Evolutionary conservation across 2,797 vertebrate genomes (phyloP).

Genomic region (Tinamus major): DNA sequence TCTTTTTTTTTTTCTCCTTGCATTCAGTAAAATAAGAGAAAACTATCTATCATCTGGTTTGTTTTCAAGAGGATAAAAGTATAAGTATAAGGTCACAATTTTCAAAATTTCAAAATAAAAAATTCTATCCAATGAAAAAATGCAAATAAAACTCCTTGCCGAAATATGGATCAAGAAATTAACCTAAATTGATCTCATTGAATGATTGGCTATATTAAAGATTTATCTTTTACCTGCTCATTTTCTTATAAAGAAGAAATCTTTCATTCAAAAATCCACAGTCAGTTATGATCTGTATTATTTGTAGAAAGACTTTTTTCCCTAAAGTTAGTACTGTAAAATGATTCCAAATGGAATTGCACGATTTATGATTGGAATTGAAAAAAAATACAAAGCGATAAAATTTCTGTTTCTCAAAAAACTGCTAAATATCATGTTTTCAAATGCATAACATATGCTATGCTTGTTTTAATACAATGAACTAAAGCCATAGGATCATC

Average conservation of each 20-base stretch:
- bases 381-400: background rate
- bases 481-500: too few species aligned
- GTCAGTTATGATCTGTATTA: background rate
- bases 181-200: background rate
- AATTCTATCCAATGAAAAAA: background rate
- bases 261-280: background rate
- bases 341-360: background rate
- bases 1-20: background rate
- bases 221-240: background rate
- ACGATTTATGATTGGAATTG: background rate
- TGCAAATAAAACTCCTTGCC: background rate
- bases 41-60: too few species aligned
- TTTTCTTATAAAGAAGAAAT: background rate
- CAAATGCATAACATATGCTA: background rate
- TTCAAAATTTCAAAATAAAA: too few species aligned
- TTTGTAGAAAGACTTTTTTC: background rate
- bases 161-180: background rate
- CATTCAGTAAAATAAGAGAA: too few species aligned
- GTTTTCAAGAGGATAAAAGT: too few species aligned
- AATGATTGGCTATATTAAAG: background rate
- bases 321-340: background rate
- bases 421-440: background rate
- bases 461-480: too few species aligned
- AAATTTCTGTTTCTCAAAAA: background rate
- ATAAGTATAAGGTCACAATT: too few species aligned